phyloP scores from a whole-genome alignment of 2,888 invertebrate genomes.

The Teinopalpus imperialis region DNA sequence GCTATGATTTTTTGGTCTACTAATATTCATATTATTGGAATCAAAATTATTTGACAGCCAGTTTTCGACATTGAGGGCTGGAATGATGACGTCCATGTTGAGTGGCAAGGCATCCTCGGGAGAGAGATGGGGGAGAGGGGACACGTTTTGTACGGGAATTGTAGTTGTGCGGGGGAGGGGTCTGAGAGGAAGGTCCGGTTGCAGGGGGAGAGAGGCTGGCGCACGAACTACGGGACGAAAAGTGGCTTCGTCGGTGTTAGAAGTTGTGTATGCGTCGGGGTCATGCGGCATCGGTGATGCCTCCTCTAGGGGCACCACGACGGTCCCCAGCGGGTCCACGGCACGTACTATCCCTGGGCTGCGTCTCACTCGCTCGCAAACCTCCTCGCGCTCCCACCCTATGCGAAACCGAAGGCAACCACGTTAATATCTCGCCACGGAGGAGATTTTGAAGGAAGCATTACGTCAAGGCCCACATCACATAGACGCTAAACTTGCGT shows the following conservation, averaged over 20 bases:
- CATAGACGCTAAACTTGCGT: too few relatives aligned
- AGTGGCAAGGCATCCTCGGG: slow-evolving; percentile 38
- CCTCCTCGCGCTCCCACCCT: slow-evolving; percentile 78
- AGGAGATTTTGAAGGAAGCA: slow-evolving; percentile 48
- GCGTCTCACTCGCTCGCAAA: slow-evolving; percentile 40
- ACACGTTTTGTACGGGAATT: slow-evolving; percentile 56
- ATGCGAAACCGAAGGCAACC: slow-evolving; percentile 93
- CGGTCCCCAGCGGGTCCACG: slow-evolving; percentile 90
- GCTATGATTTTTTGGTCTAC: background rate
- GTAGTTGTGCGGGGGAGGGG: slow-evolving; percentile 61
- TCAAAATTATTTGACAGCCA: slow-evolving; percentile 28
- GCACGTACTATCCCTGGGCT: slow-evolving; percentile 83
- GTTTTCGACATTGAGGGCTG: slow-evolving; percentile 39
- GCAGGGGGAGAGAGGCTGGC: slow-evolving; percentile 47
- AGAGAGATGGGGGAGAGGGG: slow-evolving; percentile 28
- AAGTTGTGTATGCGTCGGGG: slow-evolving; percentile 64
- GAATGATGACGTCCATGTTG: slow-evolving; percentile 42
- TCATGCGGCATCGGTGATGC: slow-evolving; percentile 66
- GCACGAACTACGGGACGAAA: slow-evolving; percentile 85
- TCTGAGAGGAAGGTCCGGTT: slow-evolving; percentile 47
- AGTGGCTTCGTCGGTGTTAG: slow-evolving; percentile 85
- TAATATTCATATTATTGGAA: background rate
- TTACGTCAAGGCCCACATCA: slow-evolving; percentile 40
- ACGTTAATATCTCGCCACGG: slow-evolving; percentile 42
- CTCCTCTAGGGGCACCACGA: slow-evolving; percentile 72